Evolutionary conservation across 2,888 invertebrate genomes (phyloP).

Genomic region (Rhodophaea formosa): DNA sequence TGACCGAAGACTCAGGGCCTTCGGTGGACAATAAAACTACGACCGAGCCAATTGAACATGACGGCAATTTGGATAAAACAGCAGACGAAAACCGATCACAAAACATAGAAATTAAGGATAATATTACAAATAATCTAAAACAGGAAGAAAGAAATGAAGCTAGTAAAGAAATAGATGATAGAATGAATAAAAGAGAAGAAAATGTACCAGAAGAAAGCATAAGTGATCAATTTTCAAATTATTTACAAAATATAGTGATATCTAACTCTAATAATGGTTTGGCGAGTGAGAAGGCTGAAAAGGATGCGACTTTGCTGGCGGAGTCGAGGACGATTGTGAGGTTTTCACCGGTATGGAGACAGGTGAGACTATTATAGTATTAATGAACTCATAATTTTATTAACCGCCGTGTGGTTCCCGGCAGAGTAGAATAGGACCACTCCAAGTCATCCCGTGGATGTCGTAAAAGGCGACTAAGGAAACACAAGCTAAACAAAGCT

Average conservation of each 20-base stretch:
- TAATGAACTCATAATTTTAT: no score
- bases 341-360: conserved; percentile 73
- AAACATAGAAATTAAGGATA: background rate
- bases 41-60: background rate
- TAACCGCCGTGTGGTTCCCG: no score
- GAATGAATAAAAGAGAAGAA: background rate
- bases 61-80: background rate
- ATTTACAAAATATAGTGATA: conserved; percentile 54
- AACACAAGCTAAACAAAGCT: no score
- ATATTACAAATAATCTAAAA: background rate
- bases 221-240: conserved; percentile 40
- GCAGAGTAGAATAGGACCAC: no score
- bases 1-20: background rate
- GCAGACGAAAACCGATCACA: background rate
- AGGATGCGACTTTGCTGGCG: conserved; percentile 50
- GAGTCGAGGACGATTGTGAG: conserved; percentile 61
- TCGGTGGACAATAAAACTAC: background rate
- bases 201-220: conserved; percentile 22
- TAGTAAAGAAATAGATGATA: background rate
- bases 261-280: conserved; percentile 46
- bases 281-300: conserved; percentile 41
- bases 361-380: conserved; percentile 48
- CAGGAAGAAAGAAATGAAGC: background rate
- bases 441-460: no score
- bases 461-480: no score